A percentile compares a stretch with the other conserved stretches of the same genome.
Conservation (phyloP, 2,113 vertebrate genomes). For the Crotalus viridis region DNA sequence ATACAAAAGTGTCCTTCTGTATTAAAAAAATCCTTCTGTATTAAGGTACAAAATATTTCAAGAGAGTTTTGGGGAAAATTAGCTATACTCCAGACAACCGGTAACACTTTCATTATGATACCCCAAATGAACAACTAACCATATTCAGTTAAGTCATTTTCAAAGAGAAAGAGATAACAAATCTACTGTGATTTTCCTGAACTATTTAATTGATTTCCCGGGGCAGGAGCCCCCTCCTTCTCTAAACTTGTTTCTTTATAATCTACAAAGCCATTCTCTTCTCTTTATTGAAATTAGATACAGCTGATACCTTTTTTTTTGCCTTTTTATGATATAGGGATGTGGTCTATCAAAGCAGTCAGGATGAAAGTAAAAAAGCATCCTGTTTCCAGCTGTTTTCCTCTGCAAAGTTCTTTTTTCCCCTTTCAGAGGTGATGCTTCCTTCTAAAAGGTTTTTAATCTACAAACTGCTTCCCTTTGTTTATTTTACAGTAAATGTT, state of each 20-base stretch:
- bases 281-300: conserved; percentile 44
- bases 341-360: conserved; percentile 65
- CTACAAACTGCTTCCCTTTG: conserved; percentile 67
- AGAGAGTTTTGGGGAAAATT: not conserved
- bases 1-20: not conserved
- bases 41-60: not conserved
- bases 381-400: conserved; percentile 76
- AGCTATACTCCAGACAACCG: not conserved
- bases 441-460: conserved; percentile 72
- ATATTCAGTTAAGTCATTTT: not conserved
- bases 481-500: conserved; percentile 70
- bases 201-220: not conserved
- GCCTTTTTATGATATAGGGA: conserved; percentile 60
- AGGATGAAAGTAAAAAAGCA: conserved; percentile 71
- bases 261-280: conserved; percentile 10
- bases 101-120: not conserved
- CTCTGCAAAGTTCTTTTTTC: conserved; percentile 51
- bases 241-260: not conserved
- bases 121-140: not conserved
- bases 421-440: conserved; percentile 62
- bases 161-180: not conserved
- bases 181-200: not conserved
- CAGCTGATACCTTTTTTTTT: conserved; percentile 55
- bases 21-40: not conserved
- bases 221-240: rapidly evolving